Conservation (phyloP, 1,140 invertebrate genomes). For the Dolichoris vasculosae region DNA sequence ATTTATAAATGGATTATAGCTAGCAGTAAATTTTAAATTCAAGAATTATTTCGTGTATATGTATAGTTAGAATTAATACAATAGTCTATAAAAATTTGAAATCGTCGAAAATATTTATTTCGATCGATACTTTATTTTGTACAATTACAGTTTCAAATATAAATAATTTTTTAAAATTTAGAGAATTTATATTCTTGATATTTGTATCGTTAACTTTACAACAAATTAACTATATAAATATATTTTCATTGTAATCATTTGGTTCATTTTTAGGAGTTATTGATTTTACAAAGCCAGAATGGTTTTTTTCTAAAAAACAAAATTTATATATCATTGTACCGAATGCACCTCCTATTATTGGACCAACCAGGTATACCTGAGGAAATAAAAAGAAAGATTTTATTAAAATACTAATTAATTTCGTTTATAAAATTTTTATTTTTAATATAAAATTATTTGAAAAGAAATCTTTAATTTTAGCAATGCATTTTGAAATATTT, state of each 20-base stretch:
- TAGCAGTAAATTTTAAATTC: too few relatives aligned
- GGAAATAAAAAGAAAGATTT: background rate
- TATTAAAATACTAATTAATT: background rate
- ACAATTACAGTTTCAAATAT: background rate
- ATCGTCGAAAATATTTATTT: background rate
- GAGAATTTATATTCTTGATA: too few relatives aligned
- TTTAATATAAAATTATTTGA: background rate
- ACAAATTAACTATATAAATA: too few relatives aligned
- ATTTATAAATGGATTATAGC: too few relatives aligned
- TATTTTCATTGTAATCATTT: background rate
- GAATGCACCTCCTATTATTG: conserved; percentile 59
- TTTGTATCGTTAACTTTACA: too few relatives aligned
- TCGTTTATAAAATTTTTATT: background rate
- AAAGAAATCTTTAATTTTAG: background rate
- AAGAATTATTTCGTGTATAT: too few relatives aligned
- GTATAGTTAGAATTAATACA: too few relatives aligned
- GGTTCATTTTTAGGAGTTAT: background rate
- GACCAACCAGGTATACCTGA: conserved; percentile 66
- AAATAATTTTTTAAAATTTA: too few relatives aligned
- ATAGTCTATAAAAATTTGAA: too few relatives aligned
- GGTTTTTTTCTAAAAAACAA: conserved; percentile 54
- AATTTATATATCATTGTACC: conserved; percentile 62
- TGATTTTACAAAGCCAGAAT: background rate
- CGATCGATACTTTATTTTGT: conserved; percentile 18
- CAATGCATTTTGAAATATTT: too few relatives aligned